Evolutionary conservation across 2,888 invertebrate genomes (phyloP).

Genomic region (Eupelmus urozonus): DNA sequence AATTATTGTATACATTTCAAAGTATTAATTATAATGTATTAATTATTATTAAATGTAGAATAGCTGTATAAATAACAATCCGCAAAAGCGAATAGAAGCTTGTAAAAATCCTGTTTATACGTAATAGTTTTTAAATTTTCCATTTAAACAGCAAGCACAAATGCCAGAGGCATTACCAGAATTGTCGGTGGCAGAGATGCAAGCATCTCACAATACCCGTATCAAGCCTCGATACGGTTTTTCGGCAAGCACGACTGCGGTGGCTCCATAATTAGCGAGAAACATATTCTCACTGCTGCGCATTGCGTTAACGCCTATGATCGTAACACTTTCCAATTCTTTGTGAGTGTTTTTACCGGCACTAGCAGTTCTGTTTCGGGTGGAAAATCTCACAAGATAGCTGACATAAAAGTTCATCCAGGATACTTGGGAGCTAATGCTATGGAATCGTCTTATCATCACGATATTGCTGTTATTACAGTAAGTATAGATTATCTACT

Average conservation of each 20-base stretch:
- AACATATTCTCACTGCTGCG: slow-evolving; percentile 8
- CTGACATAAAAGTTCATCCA: background rate
- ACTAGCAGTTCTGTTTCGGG: background rate
- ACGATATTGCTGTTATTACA: slow-evolving; percentile 40
- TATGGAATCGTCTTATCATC: background rate
- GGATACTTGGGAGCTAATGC: background rate
- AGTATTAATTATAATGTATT: too few relatives aligned
- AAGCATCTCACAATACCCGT: background rate
- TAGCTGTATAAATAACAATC: too few relatives aligned
- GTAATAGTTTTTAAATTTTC: too few relatives aligned
- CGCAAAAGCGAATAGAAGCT: too few relatives aligned
- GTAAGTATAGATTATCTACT: slow-evolving; percentile 2
- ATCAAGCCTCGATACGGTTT: slow-evolving; percentile 1
- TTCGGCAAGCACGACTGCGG: background rate
- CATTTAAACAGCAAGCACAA: too few relatives aligned
- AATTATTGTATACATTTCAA: too few relatives aligned
- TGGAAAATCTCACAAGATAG: background rate
- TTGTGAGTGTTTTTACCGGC: background rate
- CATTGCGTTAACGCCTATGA: slow-evolving; percentile 8
- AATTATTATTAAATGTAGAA: too few relatives aligned
- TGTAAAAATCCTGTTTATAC: too few relatives aligned
- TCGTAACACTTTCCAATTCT: background rate
- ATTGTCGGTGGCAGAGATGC: background rate
- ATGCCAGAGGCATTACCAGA: background rate
- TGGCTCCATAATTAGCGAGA: slow-evolving; percentile 10